phyloP scores from a whole-genome alignment of 2,888 invertebrate species.

The Oeneis ivallda region DNA sequence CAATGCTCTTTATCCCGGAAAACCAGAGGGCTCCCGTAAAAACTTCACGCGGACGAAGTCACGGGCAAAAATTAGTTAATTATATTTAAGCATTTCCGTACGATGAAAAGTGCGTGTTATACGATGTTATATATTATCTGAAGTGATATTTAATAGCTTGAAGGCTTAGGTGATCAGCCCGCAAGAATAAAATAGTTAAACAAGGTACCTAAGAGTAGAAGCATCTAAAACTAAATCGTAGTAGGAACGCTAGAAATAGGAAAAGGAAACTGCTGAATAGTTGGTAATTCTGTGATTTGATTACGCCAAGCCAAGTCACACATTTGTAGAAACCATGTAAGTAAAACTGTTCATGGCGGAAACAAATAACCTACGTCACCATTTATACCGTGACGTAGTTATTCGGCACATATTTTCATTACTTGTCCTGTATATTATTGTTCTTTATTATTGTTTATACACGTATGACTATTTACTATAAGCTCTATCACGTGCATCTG shows the following conservation, averaged over 20 bases:
- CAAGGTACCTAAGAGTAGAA: neutral
- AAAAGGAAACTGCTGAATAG: slow-evolving; percentile 8
- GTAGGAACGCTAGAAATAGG: neutral
- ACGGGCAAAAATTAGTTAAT: too few species aligned
- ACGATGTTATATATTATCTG: too few species aligned
- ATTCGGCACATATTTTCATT: neutral
- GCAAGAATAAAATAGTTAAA: neutral
- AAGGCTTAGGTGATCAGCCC: neutral
- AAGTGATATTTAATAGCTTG: neutral
- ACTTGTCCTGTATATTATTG: too few species aligned
- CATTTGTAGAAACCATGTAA: neutral
- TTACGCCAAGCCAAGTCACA: neutral
- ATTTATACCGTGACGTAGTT: neutral
- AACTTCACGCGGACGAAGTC: too few species aligned
- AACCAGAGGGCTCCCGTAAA: too few species aligned
- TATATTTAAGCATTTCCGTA: too few species aligned
- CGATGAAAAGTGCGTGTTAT: too few species aligned
- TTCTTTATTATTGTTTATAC: too few species aligned
- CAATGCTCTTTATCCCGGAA: too few species aligned
- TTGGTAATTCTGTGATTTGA: neutral
- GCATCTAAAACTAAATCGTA: neutral
- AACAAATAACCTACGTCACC: neutral
- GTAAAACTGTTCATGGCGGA: neutral
- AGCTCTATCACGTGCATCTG: neutral
- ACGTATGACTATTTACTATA: too few species aligned